A percentile compares a stretch with the other conserved stretches of the same genome.
Evolutionary conservation across 2,113 vertebrate species (phyloP).

Genomic region (Globicephala melas): DNA sequence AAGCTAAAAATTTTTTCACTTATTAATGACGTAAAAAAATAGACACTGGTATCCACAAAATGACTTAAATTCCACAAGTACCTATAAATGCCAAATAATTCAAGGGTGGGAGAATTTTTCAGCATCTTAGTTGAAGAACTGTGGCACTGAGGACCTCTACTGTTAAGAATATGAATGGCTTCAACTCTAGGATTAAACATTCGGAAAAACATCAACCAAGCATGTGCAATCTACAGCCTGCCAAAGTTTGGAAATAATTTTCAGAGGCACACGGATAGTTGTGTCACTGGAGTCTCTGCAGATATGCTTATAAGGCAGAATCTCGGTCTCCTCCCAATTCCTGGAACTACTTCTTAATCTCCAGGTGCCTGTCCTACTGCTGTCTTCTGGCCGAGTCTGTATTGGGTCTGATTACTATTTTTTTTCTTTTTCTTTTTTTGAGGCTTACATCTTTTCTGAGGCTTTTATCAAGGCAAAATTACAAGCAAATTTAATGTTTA

Average conservation of each 20-base stretch:
- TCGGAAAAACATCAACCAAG: not conserved
- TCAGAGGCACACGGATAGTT: not conserved
- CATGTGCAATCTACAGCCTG: not conserved
- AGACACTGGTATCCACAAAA: constrained; percentile 42
- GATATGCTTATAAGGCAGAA: not conserved
- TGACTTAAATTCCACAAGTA: constrained; percentile 41
- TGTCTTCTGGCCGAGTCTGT: not conserved
- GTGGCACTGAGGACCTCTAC: constrained; percentile 83
- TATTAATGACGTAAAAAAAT: constrained; percentile 58
- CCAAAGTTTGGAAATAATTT: not conserved
- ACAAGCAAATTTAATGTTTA: not conserved
- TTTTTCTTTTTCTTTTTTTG: not conserved
- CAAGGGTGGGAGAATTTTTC: not conserved
- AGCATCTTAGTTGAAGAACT: constrained; percentile 43
- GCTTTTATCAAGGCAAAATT: not conserved
- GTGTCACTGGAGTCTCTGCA: not conserved
- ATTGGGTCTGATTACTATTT: not conserved
- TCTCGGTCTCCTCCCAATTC: not conserved
- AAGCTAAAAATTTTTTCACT: constrained; percentile 12
- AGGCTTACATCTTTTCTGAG: not conserved
- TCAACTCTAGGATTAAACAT: not conserved
- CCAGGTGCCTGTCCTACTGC: not conserved
- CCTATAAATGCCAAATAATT: constrained; percentile 42
- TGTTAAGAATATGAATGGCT: constrained; percentile 68
- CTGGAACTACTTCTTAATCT: not conserved